Conservation (phyloP, 2,888 invertebrate genomes). For the Drosophila infuscata region DNA sequence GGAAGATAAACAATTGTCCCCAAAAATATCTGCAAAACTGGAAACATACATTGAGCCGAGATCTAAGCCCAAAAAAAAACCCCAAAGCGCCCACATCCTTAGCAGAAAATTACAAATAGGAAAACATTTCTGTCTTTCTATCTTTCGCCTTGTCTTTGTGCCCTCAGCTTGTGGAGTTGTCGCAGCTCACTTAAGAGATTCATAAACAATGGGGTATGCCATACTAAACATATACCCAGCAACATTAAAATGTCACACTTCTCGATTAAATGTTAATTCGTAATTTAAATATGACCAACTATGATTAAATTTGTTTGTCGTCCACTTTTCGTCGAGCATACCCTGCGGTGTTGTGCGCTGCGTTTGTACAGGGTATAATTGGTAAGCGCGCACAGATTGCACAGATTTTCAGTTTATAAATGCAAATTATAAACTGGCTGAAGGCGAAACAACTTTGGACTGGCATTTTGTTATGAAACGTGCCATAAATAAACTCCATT, state of each 20-base stretch:
- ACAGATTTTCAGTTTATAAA: slow-evolving; percentile 72
- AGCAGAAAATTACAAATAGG: slow-evolving; percentile 47
- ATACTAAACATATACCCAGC: neutral
- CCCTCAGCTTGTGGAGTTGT: slow-evolving; percentile 33
- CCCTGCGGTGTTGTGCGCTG: neutral
- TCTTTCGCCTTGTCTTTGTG: slow-evolving; percentile 21
- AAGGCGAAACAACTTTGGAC: slow-evolving; percentile 69
- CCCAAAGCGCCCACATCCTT: slow-evolving; percentile 15
- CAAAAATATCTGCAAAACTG: slow-evolving; percentile 26
- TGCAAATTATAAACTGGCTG: slow-evolving; percentile 71
- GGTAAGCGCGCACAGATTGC: slow-evolving; percentile 55
- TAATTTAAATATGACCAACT: neutral
- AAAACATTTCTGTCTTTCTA: slow-evolving; percentile 31
- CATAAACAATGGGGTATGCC: slow-evolving; percentile 34
- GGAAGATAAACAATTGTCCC: slow-evolving; percentile 56
- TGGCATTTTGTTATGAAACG: slow-evolving; percentile 72
- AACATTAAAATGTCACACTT: neutral
- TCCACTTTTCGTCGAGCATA: neutral
- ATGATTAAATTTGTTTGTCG: neutral
- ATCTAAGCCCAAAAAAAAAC: neutral
- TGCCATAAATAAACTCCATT: slow-evolving; percentile 74
- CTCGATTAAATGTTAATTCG: neutral
- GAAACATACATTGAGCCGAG: slow-evolving; percentile 24
- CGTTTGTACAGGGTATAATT: slow-evolving; percentile 10
- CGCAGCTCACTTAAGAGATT: slow-evolving; percentile 57